Conservation (phyloP, 2,888 invertebrate genomes). For the Leucophenga maculata region DNA sequence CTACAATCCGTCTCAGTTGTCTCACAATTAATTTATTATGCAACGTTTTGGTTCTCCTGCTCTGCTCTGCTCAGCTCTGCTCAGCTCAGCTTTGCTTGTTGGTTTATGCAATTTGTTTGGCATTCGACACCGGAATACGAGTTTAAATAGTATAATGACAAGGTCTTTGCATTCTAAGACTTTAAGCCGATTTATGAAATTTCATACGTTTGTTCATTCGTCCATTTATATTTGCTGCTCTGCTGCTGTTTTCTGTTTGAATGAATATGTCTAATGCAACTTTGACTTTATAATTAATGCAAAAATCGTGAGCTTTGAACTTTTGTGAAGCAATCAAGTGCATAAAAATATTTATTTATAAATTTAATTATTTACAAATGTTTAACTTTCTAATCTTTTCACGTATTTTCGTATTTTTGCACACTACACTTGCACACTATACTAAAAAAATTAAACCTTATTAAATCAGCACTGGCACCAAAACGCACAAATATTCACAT, state of each 20-base stretch:
- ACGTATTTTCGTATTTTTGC: slow-evolving; percentile 9
- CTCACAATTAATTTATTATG: too few species aligned
- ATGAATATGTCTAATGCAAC: slow-evolving; percentile 37
- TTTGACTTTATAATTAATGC: slow-evolving; percentile 28
- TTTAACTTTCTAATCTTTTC: not conserved
- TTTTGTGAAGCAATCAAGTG: too few species aligned
- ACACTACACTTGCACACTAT: slow-evolving; percentile 16
- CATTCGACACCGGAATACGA: slow-evolving; percentile 42
- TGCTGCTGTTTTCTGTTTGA: slow-evolving; percentile 42
- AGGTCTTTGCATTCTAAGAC: slow-evolving; percentile 37
- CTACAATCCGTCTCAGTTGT: too few species aligned
- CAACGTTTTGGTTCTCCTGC: not conserved
- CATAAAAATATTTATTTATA: too few species aligned
- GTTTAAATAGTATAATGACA: not conserved
- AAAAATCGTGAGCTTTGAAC: slow-evolving; percentile 3
- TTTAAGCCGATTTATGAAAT: slow-evolving; percentile 56
- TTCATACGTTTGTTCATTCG: slow-evolving; percentile 12
- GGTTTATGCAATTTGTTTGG: slow-evolving; percentile 39
- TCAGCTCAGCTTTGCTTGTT: too few species aligned
- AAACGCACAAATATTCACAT: slow-evolving; percentile 62
- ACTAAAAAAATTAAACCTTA: not conserved
- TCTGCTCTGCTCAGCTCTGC: too few species aligned
- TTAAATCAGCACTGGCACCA: slow-evolving; percentile 66
- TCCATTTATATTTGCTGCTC: slow-evolving; percentile 12
- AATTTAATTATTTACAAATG: not conserved